phyloP scores from a whole-genome alignment of 2,797 vertebrate genomes.

The Gephyroberyx darwinii region DNA sequence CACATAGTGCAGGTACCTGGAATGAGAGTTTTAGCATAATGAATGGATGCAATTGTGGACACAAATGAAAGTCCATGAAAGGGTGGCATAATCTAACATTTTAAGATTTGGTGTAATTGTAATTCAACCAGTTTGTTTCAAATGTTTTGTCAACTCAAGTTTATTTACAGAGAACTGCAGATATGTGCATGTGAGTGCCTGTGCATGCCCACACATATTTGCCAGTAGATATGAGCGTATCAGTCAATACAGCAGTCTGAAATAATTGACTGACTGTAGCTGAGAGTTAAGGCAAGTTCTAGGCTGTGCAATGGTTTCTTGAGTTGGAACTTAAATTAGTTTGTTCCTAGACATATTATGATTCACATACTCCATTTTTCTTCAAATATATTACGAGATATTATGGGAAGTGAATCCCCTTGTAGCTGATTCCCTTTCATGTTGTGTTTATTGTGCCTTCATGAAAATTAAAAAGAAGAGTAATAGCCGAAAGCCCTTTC shows the following conservation, averaged over 20 bases:
- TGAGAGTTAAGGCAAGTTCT: slow-evolving; percentile 38
- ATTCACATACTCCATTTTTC: slow-evolving; percentile 55
- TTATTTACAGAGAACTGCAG: background rate
- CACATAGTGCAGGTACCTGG: slow-evolving; percentile 94
- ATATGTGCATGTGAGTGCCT: background rate
- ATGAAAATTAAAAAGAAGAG: slow-evolving; percentile 65
- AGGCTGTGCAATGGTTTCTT: slow-evolving; percentile 40
- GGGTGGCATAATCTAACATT: background rate
- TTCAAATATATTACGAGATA: slow-evolving; percentile 49
- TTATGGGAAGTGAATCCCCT: slow-evolving; percentile 39
- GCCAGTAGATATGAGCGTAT: slow-evolving; percentile 38
- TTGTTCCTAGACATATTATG: slow-evolving; percentile 48
- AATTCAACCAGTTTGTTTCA: no score
- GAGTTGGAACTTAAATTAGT: slow-evolving; percentile 43
- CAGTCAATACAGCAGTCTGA: slow-evolving; percentile 47
- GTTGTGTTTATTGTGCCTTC: slow-evolving; percentile 59
- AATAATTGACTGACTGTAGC: slow-evolving; percentile 40
- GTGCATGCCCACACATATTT: background rate
- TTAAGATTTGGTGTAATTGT: no score
- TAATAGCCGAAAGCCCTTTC: slow-evolving; percentile 61
- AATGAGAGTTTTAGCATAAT: slow-evolving; percentile 28
- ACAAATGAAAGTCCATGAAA: slow-evolving; percentile 5
- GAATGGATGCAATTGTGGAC: slow-evolving; percentile 7
- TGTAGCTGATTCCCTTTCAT: slow-evolving; percentile 62
- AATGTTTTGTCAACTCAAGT: no score